Evolutionary conservation across 2,113 vertebrate genomes (phyloP).

Genomic region (Edolisoma coerulescens): DNA sequence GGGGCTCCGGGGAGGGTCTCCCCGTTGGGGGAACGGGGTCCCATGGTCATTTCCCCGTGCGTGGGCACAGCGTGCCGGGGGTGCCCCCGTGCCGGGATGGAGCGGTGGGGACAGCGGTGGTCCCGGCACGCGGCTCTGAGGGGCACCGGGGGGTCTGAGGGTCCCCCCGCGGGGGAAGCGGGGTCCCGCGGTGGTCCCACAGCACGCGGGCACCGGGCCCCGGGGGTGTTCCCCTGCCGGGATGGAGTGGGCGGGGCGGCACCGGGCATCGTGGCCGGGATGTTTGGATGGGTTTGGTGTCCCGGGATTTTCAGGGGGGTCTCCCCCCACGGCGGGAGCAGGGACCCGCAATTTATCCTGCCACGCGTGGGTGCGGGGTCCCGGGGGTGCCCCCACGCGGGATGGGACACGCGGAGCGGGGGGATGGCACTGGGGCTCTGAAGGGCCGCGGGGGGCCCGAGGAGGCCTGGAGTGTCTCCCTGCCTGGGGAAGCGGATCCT

Average conservation of each 20-base stretch:
- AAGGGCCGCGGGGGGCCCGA: neutral
- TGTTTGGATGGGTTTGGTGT: neutral
- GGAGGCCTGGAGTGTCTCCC: neutral
- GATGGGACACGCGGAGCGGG: neutral
- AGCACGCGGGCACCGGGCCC: neutral
- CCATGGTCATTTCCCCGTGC: too few species aligned
- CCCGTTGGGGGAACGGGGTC: too few species aligned
- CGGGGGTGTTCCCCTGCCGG: neutral
- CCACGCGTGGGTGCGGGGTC: accelerated
- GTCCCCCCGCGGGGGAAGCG: too few species aligned
- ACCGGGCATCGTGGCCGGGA: too few species aligned
- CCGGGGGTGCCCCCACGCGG: neutral
- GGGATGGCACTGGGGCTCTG: neutral
- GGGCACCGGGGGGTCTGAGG: neutral
- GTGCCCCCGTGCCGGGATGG: neutral
- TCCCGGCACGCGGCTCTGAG: neutral
- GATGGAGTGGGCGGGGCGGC: neutral
- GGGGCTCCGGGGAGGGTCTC: too few species aligned
- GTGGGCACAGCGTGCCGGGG: too few species aligned
- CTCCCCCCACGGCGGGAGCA: accelerated
- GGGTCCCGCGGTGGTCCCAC: too few species aligned
- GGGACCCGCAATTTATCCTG: neutral
- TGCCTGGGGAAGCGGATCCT: accelerated
- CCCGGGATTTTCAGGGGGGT: neutral
- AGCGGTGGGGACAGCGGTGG: neutral